Conservation (phyloP, 2,113 vertebrate genomes). For the Trogon melanurus region DNA sequence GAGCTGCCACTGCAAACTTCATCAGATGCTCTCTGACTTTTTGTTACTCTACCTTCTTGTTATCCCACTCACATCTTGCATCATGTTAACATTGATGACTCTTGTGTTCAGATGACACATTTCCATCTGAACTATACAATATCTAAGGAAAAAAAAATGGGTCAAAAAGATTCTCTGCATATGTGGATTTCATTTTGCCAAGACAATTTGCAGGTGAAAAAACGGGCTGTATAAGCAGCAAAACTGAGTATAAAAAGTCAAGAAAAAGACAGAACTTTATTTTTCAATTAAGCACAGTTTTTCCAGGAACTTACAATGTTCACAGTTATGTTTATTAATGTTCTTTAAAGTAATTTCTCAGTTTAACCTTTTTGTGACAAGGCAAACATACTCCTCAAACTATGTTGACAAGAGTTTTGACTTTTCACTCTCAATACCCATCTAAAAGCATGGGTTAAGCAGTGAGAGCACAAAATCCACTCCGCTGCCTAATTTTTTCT, state of each 20-base stretch:
- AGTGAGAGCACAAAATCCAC: not conserved
- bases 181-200: not conserved
- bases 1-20: not conserved
- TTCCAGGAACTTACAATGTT: not conserved
- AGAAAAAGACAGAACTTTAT: accelerated
- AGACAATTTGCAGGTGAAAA: not conserved
- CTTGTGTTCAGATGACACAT: not conserved
- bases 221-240: not conserved
- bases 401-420: not conserved
- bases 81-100: not conserved
- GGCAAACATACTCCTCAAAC: not conserved
- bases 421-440: not conserved
- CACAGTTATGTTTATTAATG: not conserved
- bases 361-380: not conserved
- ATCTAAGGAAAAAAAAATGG: not conserved
- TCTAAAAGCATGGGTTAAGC: not conserved
- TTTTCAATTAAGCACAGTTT: not conserved
- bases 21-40: not conserved
- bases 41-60: not conserved
- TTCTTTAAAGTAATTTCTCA: not conserved
- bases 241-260: not conserved
- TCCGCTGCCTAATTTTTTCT: not conserved
- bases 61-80: not conserved
- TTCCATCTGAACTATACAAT: not conserved
- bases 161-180: not conserved